These are phyloP conservation scores for Tigriopus japonicus DNA, from an alignment of 1,140 invertebrate species.

Conservation along the genomic window DNA sequence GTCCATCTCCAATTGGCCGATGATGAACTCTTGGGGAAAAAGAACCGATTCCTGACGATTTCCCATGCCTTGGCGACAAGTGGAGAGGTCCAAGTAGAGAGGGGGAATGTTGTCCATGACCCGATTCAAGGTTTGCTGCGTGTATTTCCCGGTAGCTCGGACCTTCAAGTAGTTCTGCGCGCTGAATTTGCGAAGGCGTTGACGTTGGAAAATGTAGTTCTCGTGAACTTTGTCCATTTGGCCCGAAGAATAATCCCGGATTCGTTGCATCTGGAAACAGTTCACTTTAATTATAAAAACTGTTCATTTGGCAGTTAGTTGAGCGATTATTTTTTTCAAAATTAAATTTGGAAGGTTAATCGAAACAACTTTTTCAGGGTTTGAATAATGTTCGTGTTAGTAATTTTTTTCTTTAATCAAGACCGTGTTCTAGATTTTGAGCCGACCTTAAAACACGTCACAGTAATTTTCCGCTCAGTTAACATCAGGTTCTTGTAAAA, in stretches of 20 bases:
- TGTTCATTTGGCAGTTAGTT: background rate
- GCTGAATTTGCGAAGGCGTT: slow-evolving; percentile 76
- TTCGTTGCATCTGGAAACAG: slow-evolving; percentile 32
- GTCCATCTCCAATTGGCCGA: background rate
- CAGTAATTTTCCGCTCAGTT: too few relatives aligned
- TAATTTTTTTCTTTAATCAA: too few relatives aligned
- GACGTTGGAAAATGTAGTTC: slow-evolving; percentile 83
- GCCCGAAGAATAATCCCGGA: slow-evolving; percentile 67
- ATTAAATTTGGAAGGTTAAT: background rate
- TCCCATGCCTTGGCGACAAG: slow-evolving; percentile 7
- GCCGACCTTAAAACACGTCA: too few relatives aligned
- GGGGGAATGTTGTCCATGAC: slow-evolving; percentile 81
- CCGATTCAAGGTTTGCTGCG: slow-evolving; percentile 82
- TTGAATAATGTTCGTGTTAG: too few relatives aligned
- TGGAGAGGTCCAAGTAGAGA: slow-evolving; percentile 41
- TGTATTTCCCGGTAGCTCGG: slow-evolving; percentile 80
- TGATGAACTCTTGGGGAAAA: background rate
- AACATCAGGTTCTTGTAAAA: too few relatives aligned
- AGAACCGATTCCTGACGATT: background rate
- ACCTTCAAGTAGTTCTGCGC: slow-evolving; percentile 60
- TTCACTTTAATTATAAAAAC: too few relatives aligned
- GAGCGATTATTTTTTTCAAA: background rate
- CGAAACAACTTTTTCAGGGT: background rate
- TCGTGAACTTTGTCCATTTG: slow-evolving; percentile 81
- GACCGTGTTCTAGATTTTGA: too few relatives aligned